These are phyloP conservation scores for Rhagium mordax DNA, from an alignment of 2,888 invertebrate species.

Conservation along the genomic window DNA sequence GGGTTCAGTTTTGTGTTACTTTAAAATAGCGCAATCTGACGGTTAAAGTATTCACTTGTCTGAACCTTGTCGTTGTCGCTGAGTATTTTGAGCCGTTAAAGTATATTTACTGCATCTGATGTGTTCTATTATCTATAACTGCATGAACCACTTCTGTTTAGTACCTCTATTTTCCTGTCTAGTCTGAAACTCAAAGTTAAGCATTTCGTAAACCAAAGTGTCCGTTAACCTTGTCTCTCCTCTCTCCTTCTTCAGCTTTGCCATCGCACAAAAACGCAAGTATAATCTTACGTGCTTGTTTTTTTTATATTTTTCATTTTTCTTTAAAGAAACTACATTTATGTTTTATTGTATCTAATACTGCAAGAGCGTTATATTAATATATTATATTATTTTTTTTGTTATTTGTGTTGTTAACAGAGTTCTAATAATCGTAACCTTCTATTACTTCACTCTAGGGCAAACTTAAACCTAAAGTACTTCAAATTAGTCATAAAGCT, in stretches of 20 bases:
- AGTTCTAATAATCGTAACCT: slow-evolving; percentile 46
- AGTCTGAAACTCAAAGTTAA: slow-evolving; percentile 48
- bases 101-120: not conserved
- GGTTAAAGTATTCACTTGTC: not conserved
- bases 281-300: slow-evolving; percentile 59
- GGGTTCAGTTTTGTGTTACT: slow-evolving; percentile 4
- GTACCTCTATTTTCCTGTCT: slow-evolving; percentile 43
- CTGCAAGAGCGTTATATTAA: slow-evolving; percentile 50
- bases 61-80: slow-evolving; percentile 1
- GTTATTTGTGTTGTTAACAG: slow-evolving; percentile 66
- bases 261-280: slow-evolving; percentile 65
- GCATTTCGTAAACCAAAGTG: slow-evolving; percentile 55
- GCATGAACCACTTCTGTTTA: slow-evolving; percentile 45
- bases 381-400: slow-evolving; percentile 57
- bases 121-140: slow-evolving; percentile 14
- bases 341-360: slow-evolving; percentile 42
- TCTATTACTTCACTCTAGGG: slow-evolving; percentile 43
- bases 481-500: slow-evolving; percentile 28
- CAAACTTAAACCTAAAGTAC: slow-evolving; percentile 28
- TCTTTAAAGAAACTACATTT: slow-evolving; percentile 38
- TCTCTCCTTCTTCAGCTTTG: slow-evolving; percentile 52
- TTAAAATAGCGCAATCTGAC: not conserved
- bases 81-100: not conserved
- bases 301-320: too few relatives aligned
- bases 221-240: slow-evolving; percentile 47